Evolutionary conservation across 1,140 invertebrate species (phyloP), one percentile per base, ranked within the genome.

Genomic region (Diorhabda elongata): DNA sequence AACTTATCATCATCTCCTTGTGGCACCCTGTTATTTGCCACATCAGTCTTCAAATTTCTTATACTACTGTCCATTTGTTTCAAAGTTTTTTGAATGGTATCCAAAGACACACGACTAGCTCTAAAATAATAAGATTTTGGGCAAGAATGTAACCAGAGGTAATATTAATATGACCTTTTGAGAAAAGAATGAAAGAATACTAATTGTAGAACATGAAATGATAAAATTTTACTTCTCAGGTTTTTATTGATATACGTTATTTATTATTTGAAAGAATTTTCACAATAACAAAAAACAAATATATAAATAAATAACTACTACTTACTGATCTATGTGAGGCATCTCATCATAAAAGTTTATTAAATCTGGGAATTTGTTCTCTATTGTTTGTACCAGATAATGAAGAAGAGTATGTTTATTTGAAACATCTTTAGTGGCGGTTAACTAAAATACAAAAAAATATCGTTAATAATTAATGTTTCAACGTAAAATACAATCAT

Each of bases 351-450:
- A 82, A 77, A 98, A 98, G 61, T 83, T 90, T 0, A 96, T 78
- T 5, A 90, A 85, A 44, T 98, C 94, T 0, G 94, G 91, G 81
- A 95, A 93, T 74, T 97, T 96, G 52, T 84, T 88, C 81, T 98
- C 93, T 69, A 97, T 88, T 2, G 90, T 91, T 73, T 97, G 90
- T 0, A 92, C 94, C 56, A 99, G 82, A 78, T 95, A 98, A 80
- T 99, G 97, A 59, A 99, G 84, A 41, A 99, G 83, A 0, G 96
- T 99, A 66, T 90, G 89, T 75, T 95, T 94, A 77, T 98, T 97
- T 76, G 98, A 93, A 6, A 91, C 83, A 79, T 98, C 93, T 85
- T 98, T 99, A 3, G 97, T 99, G 68, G 91, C 90, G n/a, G 90
- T 90, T 70, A 98, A 83, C 91, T 95, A 81, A 45, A 84, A 87